phyloP scores from a whole-genome alignment of 2,113 vertebrate species.

The Plecturocebus donacophilus region DNA sequence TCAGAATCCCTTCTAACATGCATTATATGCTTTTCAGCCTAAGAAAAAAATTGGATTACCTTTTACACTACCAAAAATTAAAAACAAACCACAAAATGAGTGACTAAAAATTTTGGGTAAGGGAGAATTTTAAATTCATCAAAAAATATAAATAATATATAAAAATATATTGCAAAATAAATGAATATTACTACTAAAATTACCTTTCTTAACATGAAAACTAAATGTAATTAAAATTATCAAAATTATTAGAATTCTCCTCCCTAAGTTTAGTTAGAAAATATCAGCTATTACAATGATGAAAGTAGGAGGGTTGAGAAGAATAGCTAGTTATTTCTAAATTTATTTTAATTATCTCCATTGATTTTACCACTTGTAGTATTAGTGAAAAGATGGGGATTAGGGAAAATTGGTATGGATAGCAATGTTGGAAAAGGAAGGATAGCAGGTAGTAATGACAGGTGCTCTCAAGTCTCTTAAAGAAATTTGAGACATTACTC shows the following conservation, averaged over 20 bases:
- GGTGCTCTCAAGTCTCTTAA: slow-evolving; percentile 9
- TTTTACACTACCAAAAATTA: neutral
- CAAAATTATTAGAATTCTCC: neutral
- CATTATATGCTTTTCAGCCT: neutral
- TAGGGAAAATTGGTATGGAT: neutral
- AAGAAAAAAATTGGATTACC: neutral
- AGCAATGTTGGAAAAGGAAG: neutral
- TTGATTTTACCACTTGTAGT: neutral
- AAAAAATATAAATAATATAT: neutral
- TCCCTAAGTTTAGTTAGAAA: neutral
- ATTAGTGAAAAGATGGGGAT: neutral
- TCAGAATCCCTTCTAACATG: neutral
- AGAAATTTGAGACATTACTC: neutral
- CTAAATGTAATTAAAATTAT: neutral
- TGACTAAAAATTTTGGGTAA: neutral
- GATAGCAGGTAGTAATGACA: neutral
- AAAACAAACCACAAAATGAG: neutral
- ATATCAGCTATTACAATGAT: neutral
- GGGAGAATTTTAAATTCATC: neutral
- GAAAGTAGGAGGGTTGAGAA: neutral
- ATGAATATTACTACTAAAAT: neutral
- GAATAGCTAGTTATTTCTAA: neutral
- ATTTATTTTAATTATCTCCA: slow-evolving; percentile 13
- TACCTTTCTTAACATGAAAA: neutral
- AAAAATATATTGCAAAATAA: neutral